Evolutionary conservation across 2,797 vertebrate species (phyloP).

Genomic region (Chiloscyllium punctatum): DNA sequence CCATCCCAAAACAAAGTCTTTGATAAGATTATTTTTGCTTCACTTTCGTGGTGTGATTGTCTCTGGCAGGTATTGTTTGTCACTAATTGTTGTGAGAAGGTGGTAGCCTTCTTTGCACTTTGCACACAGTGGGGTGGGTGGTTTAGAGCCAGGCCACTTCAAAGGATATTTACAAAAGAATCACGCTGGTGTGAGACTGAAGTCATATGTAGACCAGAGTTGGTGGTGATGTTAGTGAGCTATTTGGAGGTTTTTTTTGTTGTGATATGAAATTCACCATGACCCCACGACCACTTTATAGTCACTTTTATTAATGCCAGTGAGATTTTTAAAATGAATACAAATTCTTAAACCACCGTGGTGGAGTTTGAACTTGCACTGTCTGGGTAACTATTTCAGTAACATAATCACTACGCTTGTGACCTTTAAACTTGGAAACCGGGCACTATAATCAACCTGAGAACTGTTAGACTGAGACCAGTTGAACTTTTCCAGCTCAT

Average conservation of each 20-base stretch:
- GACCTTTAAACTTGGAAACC: neutral
- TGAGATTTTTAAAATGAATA: neutral
- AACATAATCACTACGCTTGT: neutral
- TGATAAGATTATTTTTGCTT: neutral
- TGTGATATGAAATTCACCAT: neutral
- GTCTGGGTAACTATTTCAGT: neutral
- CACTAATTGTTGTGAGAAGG: neutral
- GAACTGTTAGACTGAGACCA: neutral
- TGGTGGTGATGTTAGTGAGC: neutral
- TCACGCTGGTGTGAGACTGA: neutral
- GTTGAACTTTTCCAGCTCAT: neutral
- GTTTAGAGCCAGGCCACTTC: neutral
- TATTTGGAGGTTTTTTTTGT: neutral
- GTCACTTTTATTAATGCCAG: neutral
- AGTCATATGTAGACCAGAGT: neutral
- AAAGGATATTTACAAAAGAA: neutral
- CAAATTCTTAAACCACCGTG: neutral
- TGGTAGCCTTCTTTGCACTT: neutral
- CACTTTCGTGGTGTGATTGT: neutral
- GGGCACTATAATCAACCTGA: neutral
- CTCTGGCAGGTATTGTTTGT: neutral
- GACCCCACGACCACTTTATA: neutral
- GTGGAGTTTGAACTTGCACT: neutral
- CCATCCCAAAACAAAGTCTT: neutral
- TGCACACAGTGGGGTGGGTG: neutral